A percentile compares a stretch with the other conserved stretches of the same genome.
These are phyloP conservation scores for Microcebus griseorufus DNA, from an alignment of 2,113 vertebrate genomes.

Conservation along the genomic window DNA sequence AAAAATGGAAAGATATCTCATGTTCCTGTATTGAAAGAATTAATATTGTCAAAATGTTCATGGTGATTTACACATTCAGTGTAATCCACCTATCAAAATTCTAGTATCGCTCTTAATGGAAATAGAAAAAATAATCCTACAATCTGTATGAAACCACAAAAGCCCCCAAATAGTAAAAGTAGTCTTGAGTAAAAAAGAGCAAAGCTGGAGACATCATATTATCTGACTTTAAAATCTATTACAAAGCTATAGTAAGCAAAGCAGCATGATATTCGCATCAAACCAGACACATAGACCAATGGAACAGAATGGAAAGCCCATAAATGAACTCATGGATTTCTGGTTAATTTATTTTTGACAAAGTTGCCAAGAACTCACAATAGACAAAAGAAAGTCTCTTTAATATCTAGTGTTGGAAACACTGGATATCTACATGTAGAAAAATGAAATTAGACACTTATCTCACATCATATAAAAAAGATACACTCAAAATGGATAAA, in stretches of 20 bases:
- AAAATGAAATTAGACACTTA: not conserved
- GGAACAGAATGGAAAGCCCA: not conserved
- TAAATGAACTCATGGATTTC: not conserved
- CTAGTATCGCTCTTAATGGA: not conserved
- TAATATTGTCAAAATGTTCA: not conserved
- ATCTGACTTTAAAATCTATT: not conserved
- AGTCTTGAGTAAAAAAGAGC: not conserved
- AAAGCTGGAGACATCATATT: not conserved
- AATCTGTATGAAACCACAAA: not conserved
- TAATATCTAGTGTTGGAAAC: not conserved
- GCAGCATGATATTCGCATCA: not conserved
- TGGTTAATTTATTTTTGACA: not conserved
- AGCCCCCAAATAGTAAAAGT: too few relatives aligned
- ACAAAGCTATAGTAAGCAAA: not conserved
- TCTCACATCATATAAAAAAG: not conserved
- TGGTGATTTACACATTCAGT: not conserved
- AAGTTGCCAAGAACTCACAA: not conserved
- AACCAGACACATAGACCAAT: not conserved
- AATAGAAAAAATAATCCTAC: not conserved
- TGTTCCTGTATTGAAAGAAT: not conserved
- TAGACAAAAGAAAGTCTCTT: not conserved
- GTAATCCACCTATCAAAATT: not conserved
- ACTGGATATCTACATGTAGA: not conserved
- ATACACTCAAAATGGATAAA: not conserved
- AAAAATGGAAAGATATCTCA: not conserved